These are phyloP conservation scores for Pseudoips prasinana DNA, from an alignment of 2,888 invertebrate species.

Conservation along the genomic window DNA sequence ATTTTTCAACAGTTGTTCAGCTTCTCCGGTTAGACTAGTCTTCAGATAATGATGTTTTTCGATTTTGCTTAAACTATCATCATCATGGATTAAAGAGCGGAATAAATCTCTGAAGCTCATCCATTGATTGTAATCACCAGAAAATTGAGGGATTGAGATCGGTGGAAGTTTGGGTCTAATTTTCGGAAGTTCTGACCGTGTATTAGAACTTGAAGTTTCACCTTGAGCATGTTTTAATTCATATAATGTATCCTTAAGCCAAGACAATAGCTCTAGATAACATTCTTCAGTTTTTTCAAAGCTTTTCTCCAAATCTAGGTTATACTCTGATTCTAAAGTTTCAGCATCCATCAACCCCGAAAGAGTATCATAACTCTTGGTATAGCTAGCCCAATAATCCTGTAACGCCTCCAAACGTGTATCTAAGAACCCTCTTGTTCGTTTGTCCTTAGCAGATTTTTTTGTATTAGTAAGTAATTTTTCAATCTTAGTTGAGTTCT, in stretches of 20 bases:
- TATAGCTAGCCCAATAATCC: no score
- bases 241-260: constrained; percentile 1
- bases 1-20: constrained; percentile 16
- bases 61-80: constrained; percentile 7
- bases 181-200: background rate
- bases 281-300: constrained; percentile 1
- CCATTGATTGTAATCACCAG: constrained; percentile 17
- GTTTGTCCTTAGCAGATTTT: no score
- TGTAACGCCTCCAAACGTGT: no score
- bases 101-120: constrained; percentile 16
- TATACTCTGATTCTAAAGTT: background rate
- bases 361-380: no score
- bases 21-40: constrained; percentile 17
- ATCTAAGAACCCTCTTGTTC: no score
- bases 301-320: background rate
- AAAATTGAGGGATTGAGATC: constrained; percentile 13
- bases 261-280: constrained; percentile 1
- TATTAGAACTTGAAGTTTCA: constrained; percentile 1
- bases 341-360: no score
- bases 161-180: constrained; percentile 8
- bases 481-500: no score
- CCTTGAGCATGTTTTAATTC: background rate
- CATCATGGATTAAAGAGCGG: constrained; percentile 13
- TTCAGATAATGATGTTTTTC: constrained; percentile 22
- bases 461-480: no score